Evolutionary conservation across 2,797 vertebrate genomes (phyloP).

Genomic region (Lithobates sylvaticus): DNA sequence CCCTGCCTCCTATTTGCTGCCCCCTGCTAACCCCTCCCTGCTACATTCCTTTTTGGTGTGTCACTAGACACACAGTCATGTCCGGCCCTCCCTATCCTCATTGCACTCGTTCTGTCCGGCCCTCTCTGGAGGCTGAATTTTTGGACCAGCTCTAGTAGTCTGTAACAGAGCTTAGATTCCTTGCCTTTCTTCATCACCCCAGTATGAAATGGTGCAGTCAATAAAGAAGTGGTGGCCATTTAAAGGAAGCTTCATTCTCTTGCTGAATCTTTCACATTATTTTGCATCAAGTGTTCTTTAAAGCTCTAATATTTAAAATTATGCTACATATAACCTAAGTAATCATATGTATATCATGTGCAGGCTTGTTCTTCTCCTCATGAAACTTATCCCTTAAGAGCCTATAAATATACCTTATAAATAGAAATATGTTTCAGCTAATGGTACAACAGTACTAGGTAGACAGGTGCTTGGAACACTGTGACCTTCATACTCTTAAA

Average conservation of each 20-base stretch:
- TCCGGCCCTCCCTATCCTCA: no score
- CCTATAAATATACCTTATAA: background rate
- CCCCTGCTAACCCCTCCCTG: no score
- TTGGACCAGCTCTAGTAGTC: no score
- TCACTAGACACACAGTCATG: no score
- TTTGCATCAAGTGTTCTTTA: background rate
- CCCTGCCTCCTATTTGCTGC: no score
- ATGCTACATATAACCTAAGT: background rate
- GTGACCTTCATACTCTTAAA: constrained; percentile 18
- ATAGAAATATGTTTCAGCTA: background rate
- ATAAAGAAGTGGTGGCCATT: background rate
- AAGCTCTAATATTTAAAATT: background rate
- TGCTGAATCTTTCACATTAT: background rate
- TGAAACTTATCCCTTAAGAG: constrained; percentile 19
- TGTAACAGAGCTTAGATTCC: no score
- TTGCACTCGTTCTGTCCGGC: no score
- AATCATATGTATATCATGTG: background rate
- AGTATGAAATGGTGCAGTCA: no score
- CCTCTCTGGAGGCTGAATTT: no score
- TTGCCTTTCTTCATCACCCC: no score
- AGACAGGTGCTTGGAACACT: constrained; percentile 4
- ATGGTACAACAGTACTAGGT: background rate
- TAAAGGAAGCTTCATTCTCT: background rate
- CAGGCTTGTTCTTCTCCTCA: background rate
- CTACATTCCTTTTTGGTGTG: no score